A percentile compares a stretch with the other conserved stretches of the same genome.
Conservation (phyloP, 2,888 invertebrate genomes). For the Dryomyza anilis region DNA sequence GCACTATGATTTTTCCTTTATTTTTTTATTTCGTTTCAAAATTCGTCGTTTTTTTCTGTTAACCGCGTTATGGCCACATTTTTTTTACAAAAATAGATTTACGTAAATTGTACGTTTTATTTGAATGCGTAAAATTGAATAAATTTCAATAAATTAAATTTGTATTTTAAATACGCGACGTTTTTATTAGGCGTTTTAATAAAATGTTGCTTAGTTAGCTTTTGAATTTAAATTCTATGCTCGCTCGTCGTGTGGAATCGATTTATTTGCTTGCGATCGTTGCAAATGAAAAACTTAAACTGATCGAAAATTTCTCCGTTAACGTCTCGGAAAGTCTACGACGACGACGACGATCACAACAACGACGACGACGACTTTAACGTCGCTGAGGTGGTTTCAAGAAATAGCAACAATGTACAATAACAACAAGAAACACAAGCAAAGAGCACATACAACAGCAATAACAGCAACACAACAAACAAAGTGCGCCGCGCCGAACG, state of each 20-base stretch:
- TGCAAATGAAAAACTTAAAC: conserved; percentile 60
- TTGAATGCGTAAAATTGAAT: background rate
- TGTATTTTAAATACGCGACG: too few relatives aligned
- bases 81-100: conserved; percentile 23
- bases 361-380: conserved; percentile 33
- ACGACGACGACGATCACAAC: conserved; percentile 29
- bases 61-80: too few relatives aligned
- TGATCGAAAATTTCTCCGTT: conserved; percentile 60
- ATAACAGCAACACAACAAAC: conserved; percentile 5
- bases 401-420: conserved; percentile 16
- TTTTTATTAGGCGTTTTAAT: too few relatives aligned
- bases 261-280: conserved; percentile 52
- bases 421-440: conserved; percentile 30
- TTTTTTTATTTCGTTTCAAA: too few relatives aligned
- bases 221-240: conserved; percentile 11
- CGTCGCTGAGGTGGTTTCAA: conserved; percentile 24
- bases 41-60: too few relatives aligned
- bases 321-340: conserved; percentile 47
- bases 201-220: conserved; percentile 3
- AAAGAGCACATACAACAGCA: background rate
- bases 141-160: conserved; percentile 4
- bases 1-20: too few relatives aligned
- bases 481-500: background rate
- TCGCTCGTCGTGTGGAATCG: conserved; percentile 9
- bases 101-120: conserved; percentile 23